Base-by-base conservation (phyloP, 2,888 invertebrate genomes). In the Diadromus collaris region DNA sequence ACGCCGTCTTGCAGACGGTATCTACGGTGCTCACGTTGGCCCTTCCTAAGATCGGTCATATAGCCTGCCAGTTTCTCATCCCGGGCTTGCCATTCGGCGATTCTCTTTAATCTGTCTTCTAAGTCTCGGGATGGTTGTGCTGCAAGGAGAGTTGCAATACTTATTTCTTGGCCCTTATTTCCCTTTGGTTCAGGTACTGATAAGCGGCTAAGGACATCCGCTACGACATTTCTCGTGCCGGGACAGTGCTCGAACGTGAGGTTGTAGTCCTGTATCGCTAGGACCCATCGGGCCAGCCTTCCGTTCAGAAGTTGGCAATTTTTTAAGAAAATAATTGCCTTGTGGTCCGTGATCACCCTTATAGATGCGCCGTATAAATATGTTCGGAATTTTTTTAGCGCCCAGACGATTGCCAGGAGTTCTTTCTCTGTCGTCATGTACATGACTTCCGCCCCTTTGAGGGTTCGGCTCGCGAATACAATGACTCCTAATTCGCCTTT, bases 381-480 rank as follows among this genome's bases (percentile, higher is more conserved):
- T 0, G 54, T 67, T 27, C 67, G 6, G 21, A 67, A 54, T 13
- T 67, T 67, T 19, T 54, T 19, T 16, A 67, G 9, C 1, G 58
- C 41, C 68, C 56, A 68, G 0, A 68, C 44, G 1, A 58, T 29
- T 6, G 56, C 68, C 5, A 68, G 6, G 6, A 68, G 24, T 27
- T 68, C 68, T n/a, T 68, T 68, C 13, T 68, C 68, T 1, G 44
- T 68, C 7, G 74, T 74, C 2, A 41, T 63, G 13, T 72, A 76
- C 4, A 48, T 21, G 1, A 73, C 0, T 16, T 79, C 72, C 0
- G 64, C 44, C 2, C 69, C 73, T 58, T 64, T 32, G 32, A 32
- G 32, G 32, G 32, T 32, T 2, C 32, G 75, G 58, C 86, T 86
- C 9, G 79, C 81, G 65, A 86, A 87, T 0, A 81, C 78, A 6